phyloP scores from a whole-genome alignment of 2,797 vertebrate genomes.

The Loriculus beryllinus region DNA sequence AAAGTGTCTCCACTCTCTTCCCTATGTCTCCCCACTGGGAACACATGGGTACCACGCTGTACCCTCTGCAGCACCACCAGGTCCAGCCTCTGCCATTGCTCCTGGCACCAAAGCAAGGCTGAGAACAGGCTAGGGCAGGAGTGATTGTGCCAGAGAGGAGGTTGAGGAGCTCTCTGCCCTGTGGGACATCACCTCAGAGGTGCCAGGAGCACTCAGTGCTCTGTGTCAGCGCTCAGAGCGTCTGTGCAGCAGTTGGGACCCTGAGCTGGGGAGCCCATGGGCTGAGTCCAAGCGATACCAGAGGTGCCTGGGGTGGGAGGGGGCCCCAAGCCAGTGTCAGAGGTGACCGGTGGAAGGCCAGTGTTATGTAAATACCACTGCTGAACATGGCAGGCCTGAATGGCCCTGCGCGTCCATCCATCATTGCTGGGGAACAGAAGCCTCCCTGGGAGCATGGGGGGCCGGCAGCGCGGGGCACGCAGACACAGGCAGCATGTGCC shows the following conservation, averaged over 20 bases:
- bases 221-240: fast-evolving
- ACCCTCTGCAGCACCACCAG: neutral
- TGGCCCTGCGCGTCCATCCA: constrained; percentile 92
- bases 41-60: neutral
- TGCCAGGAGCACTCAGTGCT: fast-evolving
- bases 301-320: constrained; percentile 6
- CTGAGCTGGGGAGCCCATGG: neutral
- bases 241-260: neutral
- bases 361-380: constrained; percentile 98
- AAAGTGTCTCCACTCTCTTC: neutral
- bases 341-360: constrained; percentile 83
- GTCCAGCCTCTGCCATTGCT: neutral
- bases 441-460: constrained; percentile 81
- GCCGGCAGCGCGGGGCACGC: constrained; percentile 79
- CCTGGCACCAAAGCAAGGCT: neutral
- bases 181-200: neutral
- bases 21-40: fast-evolving
- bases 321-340: constrained; percentile 71
- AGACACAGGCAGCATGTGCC: constrained; percentile 90
- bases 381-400: constrained; percentile 90
- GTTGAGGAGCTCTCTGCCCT: neutral
- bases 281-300: fast-evolving
- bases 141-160: fast-evolving
- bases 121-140: neutral
- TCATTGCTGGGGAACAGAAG: constrained; percentile 88